These are phyloP conservation scores for Anolis sagrei DNA, from an alignment of 2,113 vertebrate genomes.

Conservation along the genomic window DNA sequence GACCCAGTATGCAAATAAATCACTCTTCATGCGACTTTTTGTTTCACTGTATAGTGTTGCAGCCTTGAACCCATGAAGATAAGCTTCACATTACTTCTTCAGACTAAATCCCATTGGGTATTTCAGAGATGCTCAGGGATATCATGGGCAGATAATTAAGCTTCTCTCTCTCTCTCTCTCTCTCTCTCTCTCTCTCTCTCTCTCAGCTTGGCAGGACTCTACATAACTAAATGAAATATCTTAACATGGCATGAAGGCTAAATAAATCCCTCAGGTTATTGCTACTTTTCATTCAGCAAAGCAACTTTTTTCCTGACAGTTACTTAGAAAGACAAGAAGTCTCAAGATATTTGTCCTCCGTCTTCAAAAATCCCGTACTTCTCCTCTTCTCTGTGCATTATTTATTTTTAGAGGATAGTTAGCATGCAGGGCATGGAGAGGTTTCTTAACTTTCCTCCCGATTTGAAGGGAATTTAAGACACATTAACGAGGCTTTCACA, in stretches of 20 bases:
- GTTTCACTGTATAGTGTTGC: slow-evolving; percentile 36
- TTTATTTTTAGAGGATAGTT: slow-evolving; percentile 58
- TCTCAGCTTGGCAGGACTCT: slow-evolving; percentile 61
- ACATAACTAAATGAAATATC: slow-evolving; percentile 75
- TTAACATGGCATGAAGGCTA: slow-evolving; percentile 66
- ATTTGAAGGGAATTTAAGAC: slow-evolving; percentile 56
- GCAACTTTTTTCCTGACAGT: slow-evolving; percentile 61
- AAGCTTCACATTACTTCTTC: slow-evolving; percentile 60
- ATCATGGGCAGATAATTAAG: slow-evolving; percentile 70
- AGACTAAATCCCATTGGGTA: slow-evolving; percentile 44
- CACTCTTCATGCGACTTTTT: slow-evolving; percentile 39
- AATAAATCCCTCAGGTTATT: slow-evolving; percentile 54
- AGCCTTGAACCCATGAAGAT: slow-evolving; percentile 62
- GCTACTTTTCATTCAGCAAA: slow-evolving; percentile 55
- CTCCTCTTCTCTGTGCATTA: slow-evolving; percentile 60
- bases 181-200: slow-evolving; percentile 18
- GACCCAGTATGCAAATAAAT: slow-evolving; percentile 55
- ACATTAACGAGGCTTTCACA: slow-evolving; percentile 51
- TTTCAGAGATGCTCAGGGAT: slow-evolving; percentile 51
- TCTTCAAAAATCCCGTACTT: slow-evolving; percentile 57
- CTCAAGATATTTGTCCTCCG: slow-evolving; percentile 70
- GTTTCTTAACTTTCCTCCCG: slow-evolving; percentile 44
- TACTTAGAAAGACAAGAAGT: slow-evolving; percentile 71
- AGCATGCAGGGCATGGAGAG: slow-evolving; percentile 54
- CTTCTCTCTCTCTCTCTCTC: slow-evolving; percentile 13